Percentiles rank a stretch among this genome's conserved stretches.
Conservation (phyloP, 2,113 vertebrate species). For the Egretta garzetta region DNA sequence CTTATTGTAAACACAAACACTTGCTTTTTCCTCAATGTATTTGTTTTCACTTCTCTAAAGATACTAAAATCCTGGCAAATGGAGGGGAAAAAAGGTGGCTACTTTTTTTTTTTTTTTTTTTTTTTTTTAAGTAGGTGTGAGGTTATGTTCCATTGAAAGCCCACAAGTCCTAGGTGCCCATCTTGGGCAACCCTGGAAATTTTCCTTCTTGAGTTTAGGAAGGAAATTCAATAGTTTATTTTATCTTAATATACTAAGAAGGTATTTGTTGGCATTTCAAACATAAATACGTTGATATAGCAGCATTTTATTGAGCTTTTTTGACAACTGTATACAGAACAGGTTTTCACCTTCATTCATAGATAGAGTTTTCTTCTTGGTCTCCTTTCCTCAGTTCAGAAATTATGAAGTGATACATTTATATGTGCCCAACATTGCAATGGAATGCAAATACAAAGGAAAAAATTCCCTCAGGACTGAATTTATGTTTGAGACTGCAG, state of each 20-base stretch:
- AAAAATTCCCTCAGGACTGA: background rate
- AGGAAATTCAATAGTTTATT: background rate
- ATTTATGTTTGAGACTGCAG: background rate
- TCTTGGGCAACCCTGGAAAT: background rate
- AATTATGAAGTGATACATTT: background rate
- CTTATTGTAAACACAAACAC: background rate
- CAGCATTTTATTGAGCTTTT: background rate
- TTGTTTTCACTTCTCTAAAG: background rate
- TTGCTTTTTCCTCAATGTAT: background rate
- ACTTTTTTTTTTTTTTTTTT: background rate
- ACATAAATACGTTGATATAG: background rate
- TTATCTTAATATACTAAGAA: background rate
- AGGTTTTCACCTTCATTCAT: background rate
- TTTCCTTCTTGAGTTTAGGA: background rate
- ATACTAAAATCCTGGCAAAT: background rate
- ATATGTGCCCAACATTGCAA: background rate
- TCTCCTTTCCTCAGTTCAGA: background rate
- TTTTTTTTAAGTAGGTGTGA: background rate
- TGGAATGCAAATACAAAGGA: conserved; percentile 4
- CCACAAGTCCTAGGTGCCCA: fast-evolving
- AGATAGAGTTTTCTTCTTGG: background rate
- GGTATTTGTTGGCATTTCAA: background rate
- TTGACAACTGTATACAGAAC: background rate
- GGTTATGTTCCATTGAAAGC: background rate
- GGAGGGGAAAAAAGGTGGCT: too few relatives aligned